These are phyloP conservation scores for Hippocampus zosterae DNA, from an alignment of 2,113 vertebrate species.

Conservation along the genomic window DNA sequence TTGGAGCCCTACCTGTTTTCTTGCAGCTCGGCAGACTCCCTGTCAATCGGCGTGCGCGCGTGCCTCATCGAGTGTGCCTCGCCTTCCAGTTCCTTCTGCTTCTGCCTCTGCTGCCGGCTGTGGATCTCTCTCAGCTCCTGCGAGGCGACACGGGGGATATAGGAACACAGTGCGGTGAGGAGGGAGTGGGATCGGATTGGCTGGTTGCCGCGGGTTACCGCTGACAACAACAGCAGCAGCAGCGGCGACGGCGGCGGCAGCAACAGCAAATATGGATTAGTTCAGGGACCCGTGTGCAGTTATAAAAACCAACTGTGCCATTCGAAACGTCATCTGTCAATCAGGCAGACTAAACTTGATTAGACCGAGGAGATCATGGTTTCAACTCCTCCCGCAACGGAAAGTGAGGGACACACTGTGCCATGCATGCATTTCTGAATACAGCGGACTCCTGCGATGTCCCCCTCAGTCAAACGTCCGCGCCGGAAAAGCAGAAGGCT, in stretches of 20 bases:
- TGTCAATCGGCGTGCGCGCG: slow-evolving; percentile 37
- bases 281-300: slow-evolving; percentile 48
- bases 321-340: slow-evolving; percentile 47
- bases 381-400: slow-evolving; percentile 28
- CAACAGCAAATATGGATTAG: slow-evolving; percentile 27
- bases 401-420: slow-evolving; percentile 26
- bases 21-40: slow-evolving; percentile 59
- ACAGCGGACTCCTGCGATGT: neutral
- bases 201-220: slow-evolving; percentile 48
- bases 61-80: slow-evolving; percentile 47
- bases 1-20: slow-evolving; percentile 55
- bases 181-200: slow-evolving; percentile 44
- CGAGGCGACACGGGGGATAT: slow-evolving; percentile 57
- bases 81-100: slow-evolving; percentile 77
- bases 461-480: neutral
- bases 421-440: slow-evolving; percentile 10
- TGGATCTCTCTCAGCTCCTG: slow-evolving; percentile 96
- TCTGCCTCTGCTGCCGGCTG: slow-evolving; percentile 88
- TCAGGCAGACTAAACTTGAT: slow-evolving; percentile 23
- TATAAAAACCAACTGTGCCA: slow-evolving; percentile 62
- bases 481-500: neutral
- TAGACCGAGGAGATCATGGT: neutral
- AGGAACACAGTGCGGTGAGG: slow-evolving; percentile 47
- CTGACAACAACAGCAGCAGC: slow-evolving; percentile 39
- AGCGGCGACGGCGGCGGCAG: slow-evolving; percentile 3